Percentiles rank a stretch among this genome's conserved stretches.
These are phyloP conservation scores for Pinna nobilis DNA, from an alignment of 1,140 invertebrate species.

Conservation along the genomic window DNA sequence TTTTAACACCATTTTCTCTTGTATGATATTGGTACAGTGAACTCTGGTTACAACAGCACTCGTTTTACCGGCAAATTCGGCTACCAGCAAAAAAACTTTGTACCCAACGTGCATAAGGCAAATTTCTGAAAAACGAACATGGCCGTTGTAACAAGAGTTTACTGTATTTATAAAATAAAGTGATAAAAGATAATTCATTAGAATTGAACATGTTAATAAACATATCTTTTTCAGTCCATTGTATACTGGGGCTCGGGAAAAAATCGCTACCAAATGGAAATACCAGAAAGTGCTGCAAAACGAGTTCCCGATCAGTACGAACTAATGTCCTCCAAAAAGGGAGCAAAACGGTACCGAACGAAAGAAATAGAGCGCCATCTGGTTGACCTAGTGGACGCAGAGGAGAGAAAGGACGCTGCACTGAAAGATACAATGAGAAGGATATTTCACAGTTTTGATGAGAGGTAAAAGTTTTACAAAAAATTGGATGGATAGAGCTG, in stretches of 20 bases:
- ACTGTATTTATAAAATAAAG: no score
- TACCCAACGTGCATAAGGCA: no score
- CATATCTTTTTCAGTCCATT: slow-evolving; percentile 78
- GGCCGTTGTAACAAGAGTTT: not conserved
- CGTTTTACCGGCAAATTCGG: no score
- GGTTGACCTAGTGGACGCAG: slow-evolving; percentile 84
- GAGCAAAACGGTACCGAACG: slow-evolving; percentile 91
- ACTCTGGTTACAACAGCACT: no score
- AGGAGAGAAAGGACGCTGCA: slow-evolving; percentile 85
- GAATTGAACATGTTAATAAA: no score
- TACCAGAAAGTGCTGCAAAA: slow-evolving; percentile 85
- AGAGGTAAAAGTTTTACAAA: slow-evolving; percentile 77
- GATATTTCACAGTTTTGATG: slow-evolving; percentile 93
- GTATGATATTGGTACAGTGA: no score
- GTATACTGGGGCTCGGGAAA: slow-evolving; percentile 89
- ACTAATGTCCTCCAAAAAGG: slow-evolving; percentile 90
- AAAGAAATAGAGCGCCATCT: slow-evolving; percentile 85
- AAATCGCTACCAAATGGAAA: slow-evolving; percentile 95
- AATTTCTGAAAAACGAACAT: not conserved
- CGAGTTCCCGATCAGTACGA: slow-evolving; percentile 86
- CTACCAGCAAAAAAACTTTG: no score
- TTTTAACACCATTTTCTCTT: no score
- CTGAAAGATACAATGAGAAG: slow-evolving; percentile 90
- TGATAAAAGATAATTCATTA: no score
- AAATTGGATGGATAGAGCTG: not conserved